Conservation (phyloP, 2,888 invertebrate species). For the Vanessa cardui region DNA sequence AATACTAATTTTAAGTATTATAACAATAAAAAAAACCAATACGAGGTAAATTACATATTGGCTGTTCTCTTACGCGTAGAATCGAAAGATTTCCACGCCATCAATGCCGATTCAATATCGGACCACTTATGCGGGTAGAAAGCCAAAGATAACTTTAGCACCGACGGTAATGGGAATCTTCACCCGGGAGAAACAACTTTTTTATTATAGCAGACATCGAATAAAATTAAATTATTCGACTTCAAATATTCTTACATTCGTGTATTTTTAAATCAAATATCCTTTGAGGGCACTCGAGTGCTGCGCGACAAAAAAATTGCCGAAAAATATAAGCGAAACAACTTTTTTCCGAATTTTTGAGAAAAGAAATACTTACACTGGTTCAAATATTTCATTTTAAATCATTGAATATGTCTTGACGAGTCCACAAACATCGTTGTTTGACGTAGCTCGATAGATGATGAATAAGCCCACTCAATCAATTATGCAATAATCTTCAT, state of each 20-base stretch:
- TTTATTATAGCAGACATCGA: slow-evolving; percentile 39
- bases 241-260: slow-evolving; percentile 26
- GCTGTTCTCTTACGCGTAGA: slow-evolving; percentile 7
- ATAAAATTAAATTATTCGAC: slow-evolving; percentile 40
- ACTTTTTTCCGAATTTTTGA: slow-evolving; percentile 18
- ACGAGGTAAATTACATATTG: slow-evolving; percentile 17
- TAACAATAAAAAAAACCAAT: slow-evolving; percentile 9
- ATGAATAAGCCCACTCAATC: slow-evolving; percentile 10
- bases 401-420: no score
- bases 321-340: slow-evolving; percentile 15
- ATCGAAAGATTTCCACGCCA: slow-evolving; percentile 16
- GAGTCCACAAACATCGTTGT: no score
- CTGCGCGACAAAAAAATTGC: slow-evolving; percentile 19
- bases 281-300: slow-evolving; percentile 21
- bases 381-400: no score
- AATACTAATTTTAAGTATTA: slow-evolving; percentile 3
- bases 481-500: slow-evolving; percentile 23
- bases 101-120: slow-evolving; percentile 34
- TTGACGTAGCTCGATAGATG: no score
- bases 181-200: slow-evolving; percentile 36
- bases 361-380: slow-evolving; percentile 8
- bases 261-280: slow-evolving; percentile 35
- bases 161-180: slow-evolving; percentile 38
- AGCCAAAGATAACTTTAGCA: slow-evolving; percentile 37
- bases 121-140: slow-evolving; percentile 33